These are phyloP conservation scores for Etheostoma nigrum DNA, from an alignment of 2,797 vertebrate species.

Conservation along the genomic window DNA sequence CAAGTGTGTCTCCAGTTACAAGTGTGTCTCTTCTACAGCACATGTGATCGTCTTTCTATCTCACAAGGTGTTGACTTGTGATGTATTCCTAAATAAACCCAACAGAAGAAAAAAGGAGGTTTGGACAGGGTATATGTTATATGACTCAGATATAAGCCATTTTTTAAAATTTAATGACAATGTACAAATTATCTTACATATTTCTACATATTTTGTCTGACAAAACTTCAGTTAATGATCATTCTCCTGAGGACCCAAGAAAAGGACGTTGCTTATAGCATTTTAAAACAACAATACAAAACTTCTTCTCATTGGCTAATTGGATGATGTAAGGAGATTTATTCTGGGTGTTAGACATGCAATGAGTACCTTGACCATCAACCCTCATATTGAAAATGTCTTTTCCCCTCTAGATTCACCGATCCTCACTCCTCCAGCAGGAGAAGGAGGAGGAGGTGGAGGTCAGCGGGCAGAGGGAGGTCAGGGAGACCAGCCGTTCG, in stretches of 20 bases:
- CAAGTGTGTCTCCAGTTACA: slow-evolving; percentile 70
- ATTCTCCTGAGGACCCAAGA: not conserved
- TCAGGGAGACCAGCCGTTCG: slow-evolving; percentile 58
- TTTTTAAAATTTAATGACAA: not conserved
- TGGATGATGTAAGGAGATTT: not conserved
- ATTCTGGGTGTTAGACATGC: not conserved
- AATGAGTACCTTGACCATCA: not conserved
- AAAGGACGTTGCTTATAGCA: too few relatives aligned
- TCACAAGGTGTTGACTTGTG: slow-evolving; percentile 38
- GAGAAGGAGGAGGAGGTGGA: slow-evolving; percentile 83
- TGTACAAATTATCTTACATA: not conserved
- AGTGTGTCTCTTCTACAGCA: slow-evolving; percentile 45
- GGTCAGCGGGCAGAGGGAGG: slow-evolving; percentile 77
- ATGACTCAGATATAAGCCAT: not conserved
- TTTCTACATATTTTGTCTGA: not conserved
- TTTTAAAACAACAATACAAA: too few relatives aligned
- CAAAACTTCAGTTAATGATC: not conserved
- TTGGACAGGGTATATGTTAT: not conserved
- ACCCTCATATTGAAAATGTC: not conserved
- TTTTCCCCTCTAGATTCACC: slow-evolving; percentile 79
- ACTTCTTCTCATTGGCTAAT: not conserved
- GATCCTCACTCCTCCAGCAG: slow-evolving; percentile 84
- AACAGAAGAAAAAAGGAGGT: not conserved
- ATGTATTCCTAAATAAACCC: slow-evolving; percentile 6
- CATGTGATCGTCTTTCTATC: slow-evolving; percentile 66